Evolutionary conservation across 2,888 invertebrate species (phyloP), one percentile per base, ranked within the genome.

Genomic region (Noctua comes): DNA sequence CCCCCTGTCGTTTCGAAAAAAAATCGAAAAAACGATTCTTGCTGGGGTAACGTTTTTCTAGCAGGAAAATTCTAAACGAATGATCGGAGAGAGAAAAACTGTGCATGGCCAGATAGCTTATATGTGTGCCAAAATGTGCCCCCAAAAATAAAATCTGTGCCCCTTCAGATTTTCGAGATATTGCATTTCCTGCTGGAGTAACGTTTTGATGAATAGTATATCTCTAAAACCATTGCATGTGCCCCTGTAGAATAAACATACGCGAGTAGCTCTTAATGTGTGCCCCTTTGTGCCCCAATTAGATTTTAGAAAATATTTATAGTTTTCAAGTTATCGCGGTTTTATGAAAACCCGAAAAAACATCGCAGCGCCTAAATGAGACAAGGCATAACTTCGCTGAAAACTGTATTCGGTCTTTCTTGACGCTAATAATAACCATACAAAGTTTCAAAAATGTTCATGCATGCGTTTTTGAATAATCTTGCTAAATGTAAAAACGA

Each of bases 161-260:
- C n/a, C n/a, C n/a, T 57, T 57, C n/a, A 57, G 57, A n/a, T n/a
- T 57, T 57, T 57, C n/a, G 57, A 57, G n/a, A 57, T 57, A 57
- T 57, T 57, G 57, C 57, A 13, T 57, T 57, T 54, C 10, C 40
- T 54, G 54, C 54, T 54, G 54, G 54, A 54, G 54, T 54, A 24
- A 54, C 11, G 40, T 40, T 40, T 40, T 40, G 40, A 40, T 40
- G 40, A 40, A 40, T 40, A 40, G 40, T 40, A 40, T 40, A 40
- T 40, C 40, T 40, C 40, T 40, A 40, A 40, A 57, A 57, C n/a
- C n/a, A 57, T 57, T 57, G n/a, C 57, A 57, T n/a, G 57, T 57
- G 57, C 57, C n/a, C 57, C 54, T 54, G 24, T 54, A 54, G 24
- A 54, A 54, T 48, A 48, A 48, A 48, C 48, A 18, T 48, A 48